Evolutionary conservation across 1,140 invertebrate genomes (phyloP).

Genomic region (Cyrtorhinus lividipennis): DNA sequence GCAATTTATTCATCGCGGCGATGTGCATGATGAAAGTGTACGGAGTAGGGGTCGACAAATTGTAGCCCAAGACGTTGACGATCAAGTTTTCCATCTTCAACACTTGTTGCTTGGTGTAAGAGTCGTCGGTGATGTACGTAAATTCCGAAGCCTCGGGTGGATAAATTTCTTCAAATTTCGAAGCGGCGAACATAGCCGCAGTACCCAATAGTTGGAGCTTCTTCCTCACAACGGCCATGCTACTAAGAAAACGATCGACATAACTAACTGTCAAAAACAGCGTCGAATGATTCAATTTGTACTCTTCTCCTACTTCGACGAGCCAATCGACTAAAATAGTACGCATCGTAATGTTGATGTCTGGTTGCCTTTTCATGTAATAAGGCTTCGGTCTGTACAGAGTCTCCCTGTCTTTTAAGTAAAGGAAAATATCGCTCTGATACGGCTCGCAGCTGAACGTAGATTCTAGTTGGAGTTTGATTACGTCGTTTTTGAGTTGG

Average conservation of each 20-base stretch:
- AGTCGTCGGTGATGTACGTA: slow-evolving; percentile 93
- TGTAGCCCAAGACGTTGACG: slow-evolving; percentile 75
- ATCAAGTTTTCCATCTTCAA: slow-evolving; percentile 87
- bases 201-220: slow-evolving; percentile 92
- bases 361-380: slow-evolving; percentile 86
- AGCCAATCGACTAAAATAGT: slow-evolving; percentile 87
- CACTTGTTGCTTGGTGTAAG: slow-evolving; percentile 81
- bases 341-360: slow-evolving; percentile 78
- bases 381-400: slow-evolving; percentile 53
- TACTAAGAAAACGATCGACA: slow-evolving; percentile 84
- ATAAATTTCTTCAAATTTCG: slow-evolving; percentile 95
- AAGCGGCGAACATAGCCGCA: slow-evolving; percentile 86
- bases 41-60: slow-evolving; percentile 70
- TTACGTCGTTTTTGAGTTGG: not conserved
- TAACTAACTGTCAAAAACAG: slow-evolving; percentile 82
- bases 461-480: not conserved
- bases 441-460: not conserved
- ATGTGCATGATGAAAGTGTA: slow-evolving; percentile 64
- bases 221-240: slow-evolving; percentile 80
- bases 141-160: slow-evolving; percentile 90
- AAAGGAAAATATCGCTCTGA: not conserved
- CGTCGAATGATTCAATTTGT: slow-evolving; percentile 72
- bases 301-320: slow-evolving; percentile 86
- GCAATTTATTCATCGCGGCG: slow-evolving; percentile 48
- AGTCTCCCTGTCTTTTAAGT: not conserved